Evolutionary conservation across 2,888 invertebrate genomes (phyloP).

Genomic region (Neocrepidodera transversa): DNA sequence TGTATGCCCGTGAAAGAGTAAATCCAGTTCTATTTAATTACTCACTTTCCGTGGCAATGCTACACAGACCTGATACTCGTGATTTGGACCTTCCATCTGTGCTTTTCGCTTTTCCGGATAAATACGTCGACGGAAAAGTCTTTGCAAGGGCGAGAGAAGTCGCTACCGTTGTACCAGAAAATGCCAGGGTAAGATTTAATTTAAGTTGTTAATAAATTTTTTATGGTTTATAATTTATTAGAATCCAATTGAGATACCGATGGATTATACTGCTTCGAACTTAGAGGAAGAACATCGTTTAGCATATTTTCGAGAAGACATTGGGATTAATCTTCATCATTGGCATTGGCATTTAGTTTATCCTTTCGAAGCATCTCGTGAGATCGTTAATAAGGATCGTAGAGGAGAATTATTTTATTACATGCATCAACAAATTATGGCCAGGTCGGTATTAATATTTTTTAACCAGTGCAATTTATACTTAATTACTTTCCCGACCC

Average conservation of each 20-base stretch:
- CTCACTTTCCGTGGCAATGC: conserved; percentile 75
- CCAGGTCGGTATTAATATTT: conserved; percentile 52
- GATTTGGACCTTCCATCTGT: conserved; percentile 75
- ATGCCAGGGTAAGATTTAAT: conserved; percentile 68
- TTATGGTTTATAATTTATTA: neutral
- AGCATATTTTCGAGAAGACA: conserved; percentile 86
- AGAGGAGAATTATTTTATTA: conserved; percentile 82
- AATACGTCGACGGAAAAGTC: conserved; percentile 78
- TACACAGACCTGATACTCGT: conserved; percentile 76
- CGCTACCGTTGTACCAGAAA: conserved; percentile 67
- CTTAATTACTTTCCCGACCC: too few species aligned
- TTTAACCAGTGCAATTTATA: too few species aligned
- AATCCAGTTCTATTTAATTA: conserved; percentile 86
- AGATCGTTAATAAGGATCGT: conserved; percentile 76
- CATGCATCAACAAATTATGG: conserved; percentile 76
- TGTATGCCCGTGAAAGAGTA: conserved; percentile 74
- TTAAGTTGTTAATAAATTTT: neutral
- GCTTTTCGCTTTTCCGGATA: conserved; percentile 80
- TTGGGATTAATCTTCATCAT: conserved; percentile 86
- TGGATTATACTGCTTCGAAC: conserved; percentile 77
- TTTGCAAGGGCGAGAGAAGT: conserved; percentile 75
- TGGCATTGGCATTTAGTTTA: conserved; percentile 94
- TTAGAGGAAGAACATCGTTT: conserved; percentile 79
- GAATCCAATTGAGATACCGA: conserved; percentile 70
- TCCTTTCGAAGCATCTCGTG: conserved; percentile 71